A percentile compares a stretch with the other conserved stretches of the same genome.
Conservation (phyloP, 1,140 invertebrate species). For the Drosophila obscura region DNA sequence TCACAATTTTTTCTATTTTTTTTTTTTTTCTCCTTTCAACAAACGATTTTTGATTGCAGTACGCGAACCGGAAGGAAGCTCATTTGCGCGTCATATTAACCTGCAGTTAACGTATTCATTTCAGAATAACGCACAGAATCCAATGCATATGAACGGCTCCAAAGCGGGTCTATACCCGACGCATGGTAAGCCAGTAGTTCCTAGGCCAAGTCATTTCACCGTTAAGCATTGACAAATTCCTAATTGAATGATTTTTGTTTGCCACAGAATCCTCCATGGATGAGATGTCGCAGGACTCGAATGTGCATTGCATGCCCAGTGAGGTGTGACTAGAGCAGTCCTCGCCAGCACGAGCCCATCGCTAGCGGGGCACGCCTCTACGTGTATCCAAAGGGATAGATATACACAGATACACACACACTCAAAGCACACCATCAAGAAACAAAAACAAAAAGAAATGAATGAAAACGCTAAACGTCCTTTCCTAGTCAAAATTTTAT, state of each 20-base stretch:
- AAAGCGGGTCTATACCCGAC: slow-evolving; percentile 77
- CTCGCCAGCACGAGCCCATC: slow-evolving; percentile 70
- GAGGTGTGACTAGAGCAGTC: slow-evolving; percentile 86
- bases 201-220: background rate
- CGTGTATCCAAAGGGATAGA: no score
- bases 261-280: slow-evolving; percentile 90
- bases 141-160: slow-evolving; percentile 86
- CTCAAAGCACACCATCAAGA: slow-evolving; percentile 2
- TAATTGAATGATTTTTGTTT: background rate
- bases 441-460: background rate
- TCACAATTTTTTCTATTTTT: slow-evolving; percentile 61
- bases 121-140: slow-evolving; percentile 89
- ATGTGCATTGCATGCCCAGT: slow-evolving; percentile 91
- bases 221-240: background rate
- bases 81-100: slow-evolving; percentile 91
- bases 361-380: slow-evolving; percentile 43
- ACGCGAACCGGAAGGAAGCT: slow-evolving; percentile 84
- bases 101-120: slow-evolving; percentile 93
- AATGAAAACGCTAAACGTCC: slow-evolving; percentile 64
- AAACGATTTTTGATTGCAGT: slow-evolving; percentile 83
- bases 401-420: background rate
- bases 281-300: slow-evolving; percentile 91
- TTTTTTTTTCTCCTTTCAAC: slow-evolving; percentile 51
- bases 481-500: slow-evolving; percentile 83
- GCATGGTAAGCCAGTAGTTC: slow-evolving; percentile 66